Conservation (phyloP, 2,113 vertebrate genomes). For the Atherinomorus stipes region DNA sequence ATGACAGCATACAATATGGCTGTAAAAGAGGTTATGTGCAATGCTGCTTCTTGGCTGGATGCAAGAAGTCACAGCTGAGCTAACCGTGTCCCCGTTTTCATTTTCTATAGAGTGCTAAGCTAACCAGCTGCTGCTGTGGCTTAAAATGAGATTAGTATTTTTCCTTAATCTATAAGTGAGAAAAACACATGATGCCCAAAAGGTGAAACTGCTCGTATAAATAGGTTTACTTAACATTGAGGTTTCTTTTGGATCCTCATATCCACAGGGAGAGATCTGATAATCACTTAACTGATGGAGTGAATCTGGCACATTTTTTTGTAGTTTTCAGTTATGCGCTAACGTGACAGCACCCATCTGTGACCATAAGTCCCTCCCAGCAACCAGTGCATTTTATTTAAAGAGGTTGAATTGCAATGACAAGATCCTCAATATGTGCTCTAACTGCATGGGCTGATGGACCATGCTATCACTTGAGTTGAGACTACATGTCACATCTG, state of each 20-base stretch:
- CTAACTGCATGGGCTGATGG: constrained; percentile 5
- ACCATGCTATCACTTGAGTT: constrained; percentile 24
- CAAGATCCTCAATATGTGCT: not conserved
- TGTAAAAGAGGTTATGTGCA: too few species aligned
- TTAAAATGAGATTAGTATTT: not conserved
- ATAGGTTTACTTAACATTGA: not conserved
- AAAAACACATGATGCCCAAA: not conserved
- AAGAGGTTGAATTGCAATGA: not conserved
- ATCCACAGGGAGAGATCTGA: not conserved
- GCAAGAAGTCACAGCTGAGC: too few species aligned
- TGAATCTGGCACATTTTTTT: not conserved
- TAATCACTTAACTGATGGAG: constrained; percentile 5
- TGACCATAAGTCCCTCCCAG: constrained; percentile 7
- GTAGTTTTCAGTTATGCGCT: not conserved
- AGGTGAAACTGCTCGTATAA: not conserved
- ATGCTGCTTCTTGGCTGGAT: too few species aligned
- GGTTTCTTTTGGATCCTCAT: not conserved
- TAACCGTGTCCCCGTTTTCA: too few species aligned
- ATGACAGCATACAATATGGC: too few species aligned
- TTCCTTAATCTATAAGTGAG: too few species aligned
- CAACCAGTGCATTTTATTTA: not conserved
- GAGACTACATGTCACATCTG: constrained; percentile 34
- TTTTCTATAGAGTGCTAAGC: not conserved
- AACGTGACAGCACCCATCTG: constrained; percentile 35
- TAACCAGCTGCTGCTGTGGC: not conserved